These are phyloP conservation scores for Murina feae DNA, from an alignment of 2,113 vertebrate genomes.

Conservation along the genomic window DNA sequence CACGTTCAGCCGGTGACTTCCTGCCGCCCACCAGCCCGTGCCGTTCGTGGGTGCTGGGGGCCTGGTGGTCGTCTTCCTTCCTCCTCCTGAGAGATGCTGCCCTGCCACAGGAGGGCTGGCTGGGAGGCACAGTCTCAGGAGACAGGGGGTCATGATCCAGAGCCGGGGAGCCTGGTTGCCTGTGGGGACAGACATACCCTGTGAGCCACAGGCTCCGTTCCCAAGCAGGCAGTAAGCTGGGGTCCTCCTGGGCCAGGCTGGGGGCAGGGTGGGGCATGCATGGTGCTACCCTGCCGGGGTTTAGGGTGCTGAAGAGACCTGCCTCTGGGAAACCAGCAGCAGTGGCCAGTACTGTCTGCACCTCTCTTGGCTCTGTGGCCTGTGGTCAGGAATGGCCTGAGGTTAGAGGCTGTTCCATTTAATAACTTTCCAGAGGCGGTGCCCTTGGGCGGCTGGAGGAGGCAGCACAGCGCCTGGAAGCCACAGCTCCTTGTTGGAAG, in stretches of 20 bases:
- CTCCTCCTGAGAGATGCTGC: neutral
- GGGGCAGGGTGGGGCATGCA: neutral
- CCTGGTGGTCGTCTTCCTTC: neutral
- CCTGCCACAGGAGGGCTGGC: neutral
- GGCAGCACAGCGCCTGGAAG: neutral
- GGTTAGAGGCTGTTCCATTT: neutral
- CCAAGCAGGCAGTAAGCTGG: neutral
- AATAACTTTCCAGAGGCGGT: neutral
- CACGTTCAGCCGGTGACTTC: neutral
- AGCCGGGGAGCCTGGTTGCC: neutral
- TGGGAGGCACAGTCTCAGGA: neutral
- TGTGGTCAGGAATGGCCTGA: neutral
- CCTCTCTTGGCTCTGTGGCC: neutral
- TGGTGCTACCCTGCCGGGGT: neutral
- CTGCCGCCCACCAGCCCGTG: accelerated
- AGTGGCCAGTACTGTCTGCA: accelerated
- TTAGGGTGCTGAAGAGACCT: neutral
- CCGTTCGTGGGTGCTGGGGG: neutral
- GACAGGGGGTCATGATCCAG: neutral
- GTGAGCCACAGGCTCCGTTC: neutral
- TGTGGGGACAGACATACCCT: neutral
- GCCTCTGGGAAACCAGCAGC: neutral
- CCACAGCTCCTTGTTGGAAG: neutral
- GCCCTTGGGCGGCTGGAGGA: neutral
- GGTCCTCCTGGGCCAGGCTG: neutral